These are phyloP conservation scores for Hormaphis cornu DNA, from an alignment of 1,140 invertebrate species.

Conservation along the genomic window DNA sequence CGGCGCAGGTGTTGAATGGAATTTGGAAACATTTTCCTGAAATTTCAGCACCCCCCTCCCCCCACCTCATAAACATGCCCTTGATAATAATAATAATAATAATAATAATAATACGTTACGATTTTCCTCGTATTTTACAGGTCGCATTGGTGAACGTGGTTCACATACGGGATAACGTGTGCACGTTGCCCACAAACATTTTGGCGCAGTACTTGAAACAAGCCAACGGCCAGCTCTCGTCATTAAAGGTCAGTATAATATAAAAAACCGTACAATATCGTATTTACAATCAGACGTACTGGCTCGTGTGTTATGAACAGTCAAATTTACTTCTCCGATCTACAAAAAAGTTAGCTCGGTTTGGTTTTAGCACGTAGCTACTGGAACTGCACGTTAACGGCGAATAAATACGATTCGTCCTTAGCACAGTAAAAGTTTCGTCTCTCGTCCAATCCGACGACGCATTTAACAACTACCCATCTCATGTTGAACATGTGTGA, in stretches of 20 bases:
- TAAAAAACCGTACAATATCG: not conserved
- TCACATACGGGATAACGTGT: slow-evolving; percentile 66
- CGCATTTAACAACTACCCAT: too few species aligned
- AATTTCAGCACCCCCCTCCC: too few species aligned
- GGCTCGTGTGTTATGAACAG: not conserved
- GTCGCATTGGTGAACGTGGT: slow-evolving; percentile 68
- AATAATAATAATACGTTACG: not conserved
- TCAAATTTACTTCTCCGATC: too few species aligned
- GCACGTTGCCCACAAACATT: slow-evolving; percentile 63
- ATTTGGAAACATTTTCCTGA: too few species aligned
- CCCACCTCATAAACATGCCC: too few species aligned
- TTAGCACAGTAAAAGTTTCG: too few species aligned
- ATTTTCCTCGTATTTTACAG: slow-evolving; percentile 44
- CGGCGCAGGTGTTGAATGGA: too few species aligned
- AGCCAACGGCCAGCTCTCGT: slow-evolving; percentile 67
- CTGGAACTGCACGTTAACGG: not conserved
- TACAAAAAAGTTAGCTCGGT: not conserved
- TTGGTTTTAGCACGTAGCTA: not conserved
- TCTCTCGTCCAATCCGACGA: too few species aligned
- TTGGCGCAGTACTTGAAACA: slow-evolving; percentile 72
- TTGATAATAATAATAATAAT: too few species aligned
- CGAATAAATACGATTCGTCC: too few species aligned
- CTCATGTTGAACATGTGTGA: too few species aligned
- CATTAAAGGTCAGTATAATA: slow-evolving; percentile 56
- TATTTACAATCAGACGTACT: not conserved